phyloP scores from a whole-genome alignment of 2,888 invertebrate genomes.

The Octonoba sinensis region DNA sequence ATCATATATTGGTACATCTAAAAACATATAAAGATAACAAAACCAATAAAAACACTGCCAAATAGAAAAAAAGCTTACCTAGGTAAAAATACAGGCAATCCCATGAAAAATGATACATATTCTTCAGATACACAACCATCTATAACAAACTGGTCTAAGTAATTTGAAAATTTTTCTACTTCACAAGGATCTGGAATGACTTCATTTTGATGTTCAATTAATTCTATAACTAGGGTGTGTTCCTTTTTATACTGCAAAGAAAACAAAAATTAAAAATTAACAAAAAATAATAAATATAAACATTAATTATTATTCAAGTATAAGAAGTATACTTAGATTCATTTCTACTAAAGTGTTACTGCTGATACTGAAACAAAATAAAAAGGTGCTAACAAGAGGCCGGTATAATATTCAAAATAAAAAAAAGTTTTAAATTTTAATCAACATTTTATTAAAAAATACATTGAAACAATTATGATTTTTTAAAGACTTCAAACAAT shows the following conservation, averaged over 20 bases:
- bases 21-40: too few species aligned
- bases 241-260: conserved; percentile 78
- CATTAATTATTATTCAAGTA: neutral
- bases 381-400: too few species aligned
- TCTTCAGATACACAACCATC: conserved; percentile 72
- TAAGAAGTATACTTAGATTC: neutral
- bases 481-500: too few species aligned
- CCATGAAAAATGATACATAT: conserved; percentile 19
- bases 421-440: too few species aligned
- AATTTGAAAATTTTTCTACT: conserved; percentile 79
- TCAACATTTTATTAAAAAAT: too few species aligned
- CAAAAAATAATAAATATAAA: neutral
- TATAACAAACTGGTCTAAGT: conserved; percentile 76
- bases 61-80: conserved; percentile 28
- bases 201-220: conserved; percentile 80
- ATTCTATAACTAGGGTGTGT: conserved; percentile 87
- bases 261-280: neutral
- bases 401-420: too few species aligned
- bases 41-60: too few species aligned
- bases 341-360: too few species aligned
- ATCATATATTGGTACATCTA: too few species aligned
- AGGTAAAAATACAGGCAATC: conserved; percentile 37
- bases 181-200: conserved; percentile 72
- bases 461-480: too few species aligned
- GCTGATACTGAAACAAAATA: too few species aligned